phyloP scores from a whole-genome alignment of 2,797 vertebrate genomes.

The Australoheros facetus region DNA sequence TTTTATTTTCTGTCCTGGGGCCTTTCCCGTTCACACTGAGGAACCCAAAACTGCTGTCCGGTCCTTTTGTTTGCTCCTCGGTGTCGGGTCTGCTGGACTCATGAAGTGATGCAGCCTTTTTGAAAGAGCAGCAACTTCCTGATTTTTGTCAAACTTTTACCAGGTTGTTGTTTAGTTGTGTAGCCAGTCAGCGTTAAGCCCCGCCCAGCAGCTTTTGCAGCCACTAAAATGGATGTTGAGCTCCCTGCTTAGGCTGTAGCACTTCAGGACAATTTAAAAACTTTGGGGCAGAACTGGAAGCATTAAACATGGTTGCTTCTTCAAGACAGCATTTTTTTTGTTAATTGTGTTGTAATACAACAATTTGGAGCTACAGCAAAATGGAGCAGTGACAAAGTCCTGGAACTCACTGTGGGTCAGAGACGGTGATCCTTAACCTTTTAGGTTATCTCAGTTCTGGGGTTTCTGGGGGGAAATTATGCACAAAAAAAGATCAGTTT shows the following conservation, averaged over 20 bases:
- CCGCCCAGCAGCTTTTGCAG: neutral
- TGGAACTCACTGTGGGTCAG: neutral
- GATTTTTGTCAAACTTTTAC: no score
- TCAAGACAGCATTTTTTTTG: accelerated
- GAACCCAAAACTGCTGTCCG: accelerated
- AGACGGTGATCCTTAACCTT: neutral
- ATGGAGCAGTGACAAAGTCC: neutral
- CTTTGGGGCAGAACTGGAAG: neutral
- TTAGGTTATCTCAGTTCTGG: neutral
- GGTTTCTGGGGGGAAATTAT: neutral
- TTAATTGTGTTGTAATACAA: neutral
- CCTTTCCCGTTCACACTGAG: neutral
- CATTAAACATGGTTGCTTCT: neutral
- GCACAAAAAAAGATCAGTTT: neutral
- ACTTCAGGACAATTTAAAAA: neutral
- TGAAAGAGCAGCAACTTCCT: neutral
- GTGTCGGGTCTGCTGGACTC: no score
- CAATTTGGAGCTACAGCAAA: neutral
- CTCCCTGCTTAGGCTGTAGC: neutral
- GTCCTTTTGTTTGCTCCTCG: neutral
- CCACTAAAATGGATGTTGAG: no score
- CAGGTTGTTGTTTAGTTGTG: neutral
- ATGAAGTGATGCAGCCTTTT: no score
- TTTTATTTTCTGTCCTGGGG: no score
- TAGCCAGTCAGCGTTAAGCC: neutral